These are phyloP conservation scores for Octopus bimaculoides DNA, from an alignment of 1,140 invertebrate genomes.

Conservation along the genomic window DNA sequence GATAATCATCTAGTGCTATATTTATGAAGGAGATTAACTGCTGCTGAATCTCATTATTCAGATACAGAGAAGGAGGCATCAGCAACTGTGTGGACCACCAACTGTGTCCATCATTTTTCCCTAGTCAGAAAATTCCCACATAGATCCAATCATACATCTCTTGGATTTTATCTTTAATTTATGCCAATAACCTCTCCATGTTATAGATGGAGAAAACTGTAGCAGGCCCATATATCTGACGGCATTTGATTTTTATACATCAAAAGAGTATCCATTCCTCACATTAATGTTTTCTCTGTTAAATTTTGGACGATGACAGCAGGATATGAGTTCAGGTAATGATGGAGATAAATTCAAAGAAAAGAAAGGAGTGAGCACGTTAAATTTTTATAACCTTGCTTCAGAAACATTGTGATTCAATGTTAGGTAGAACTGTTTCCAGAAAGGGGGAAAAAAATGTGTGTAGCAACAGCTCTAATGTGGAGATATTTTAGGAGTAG, in stretches of 20 bases:
- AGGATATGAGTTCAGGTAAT: too few relatives aligned
- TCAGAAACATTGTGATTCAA: too few relatives aligned
- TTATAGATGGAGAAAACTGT: background rate
- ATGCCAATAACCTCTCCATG: background rate
- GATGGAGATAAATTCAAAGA: too few relatives aligned
- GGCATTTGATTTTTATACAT: background rate
- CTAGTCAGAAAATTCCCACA: background rate
- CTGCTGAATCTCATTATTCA: background rate
- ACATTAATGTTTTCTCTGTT: too few relatives aligned
- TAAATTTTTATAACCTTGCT: too few relatives aligned
- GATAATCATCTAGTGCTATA: background rate
- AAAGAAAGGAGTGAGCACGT: too few relatives aligned
- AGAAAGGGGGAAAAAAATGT: too few relatives aligned
- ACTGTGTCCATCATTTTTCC: background rate
- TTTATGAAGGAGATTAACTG: background rate
- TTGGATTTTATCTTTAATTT: background rate
- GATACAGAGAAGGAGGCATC: background rate
- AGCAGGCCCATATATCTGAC: background rate
- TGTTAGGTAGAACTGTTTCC: too few relatives aligned
- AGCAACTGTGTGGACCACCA: background rate
- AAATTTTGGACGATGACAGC: too few relatives aligned
- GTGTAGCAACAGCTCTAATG: too few relatives aligned
- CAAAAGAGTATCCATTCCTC: too few relatives aligned
- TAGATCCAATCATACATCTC: background rate
- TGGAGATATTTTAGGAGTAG: too few relatives aligned